These are phyloP conservation scores for Sipha maydis DNA, from an alignment of 2,888 invertebrate species.

Conservation along the genomic window DNA sequence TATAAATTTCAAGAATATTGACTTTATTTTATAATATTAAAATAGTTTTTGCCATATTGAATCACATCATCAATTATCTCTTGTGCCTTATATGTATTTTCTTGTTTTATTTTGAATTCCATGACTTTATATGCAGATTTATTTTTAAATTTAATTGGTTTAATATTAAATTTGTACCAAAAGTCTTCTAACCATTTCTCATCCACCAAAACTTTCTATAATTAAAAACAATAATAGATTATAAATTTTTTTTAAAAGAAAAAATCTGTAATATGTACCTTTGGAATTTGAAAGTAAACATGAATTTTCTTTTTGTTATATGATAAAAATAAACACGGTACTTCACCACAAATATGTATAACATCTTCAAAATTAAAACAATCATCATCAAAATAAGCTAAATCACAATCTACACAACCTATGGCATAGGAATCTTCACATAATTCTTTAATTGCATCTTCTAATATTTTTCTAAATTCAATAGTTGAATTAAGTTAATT, in stretches of 20 bases:
- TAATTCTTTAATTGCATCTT: slow-evolving; percentile 12
- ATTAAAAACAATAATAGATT: neutral
- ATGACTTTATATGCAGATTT: slow-evolving; percentile 38
- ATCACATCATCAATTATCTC: slow-evolving; percentile 29
- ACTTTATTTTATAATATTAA: neutral
- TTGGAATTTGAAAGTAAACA: slow-evolving; percentile 77
- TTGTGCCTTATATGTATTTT: slow-evolving; percentile 34
- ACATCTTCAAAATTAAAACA: slow-evolving; percentile 71
- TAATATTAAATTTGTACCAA: slow-evolving; percentile 38
- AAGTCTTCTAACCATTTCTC: slow-evolving; percentile 36
- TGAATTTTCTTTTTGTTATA: slow-evolving; percentile 75
- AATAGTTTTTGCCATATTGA: slow-evolving; percentile 23
- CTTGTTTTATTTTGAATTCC: slow-evolving; percentile 41
- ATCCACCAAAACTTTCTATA: slow-evolving; percentile 11
- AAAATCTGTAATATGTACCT: slow-evolving; percentile 69
- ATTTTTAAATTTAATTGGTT: slow-evolving; percentile 50
- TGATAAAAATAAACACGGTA: slow-evolving; percentile 76
- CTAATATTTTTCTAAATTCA: slow-evolving; percentile 40
- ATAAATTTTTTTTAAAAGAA: neutral
- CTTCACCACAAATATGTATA: slow-evolving; percentile 70
- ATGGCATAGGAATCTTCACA: slow-evolving; percentile 34
- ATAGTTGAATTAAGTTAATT: neutral
- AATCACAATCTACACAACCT: slow-evolving; percentile 60
- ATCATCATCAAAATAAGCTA: slow-evolving; percentile 59
- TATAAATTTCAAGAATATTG: neutral